phyloP scores from a whole-genome alignment of 1,140 invertebrate genomes.

The Acyrthosiphon pisum region DNA sequence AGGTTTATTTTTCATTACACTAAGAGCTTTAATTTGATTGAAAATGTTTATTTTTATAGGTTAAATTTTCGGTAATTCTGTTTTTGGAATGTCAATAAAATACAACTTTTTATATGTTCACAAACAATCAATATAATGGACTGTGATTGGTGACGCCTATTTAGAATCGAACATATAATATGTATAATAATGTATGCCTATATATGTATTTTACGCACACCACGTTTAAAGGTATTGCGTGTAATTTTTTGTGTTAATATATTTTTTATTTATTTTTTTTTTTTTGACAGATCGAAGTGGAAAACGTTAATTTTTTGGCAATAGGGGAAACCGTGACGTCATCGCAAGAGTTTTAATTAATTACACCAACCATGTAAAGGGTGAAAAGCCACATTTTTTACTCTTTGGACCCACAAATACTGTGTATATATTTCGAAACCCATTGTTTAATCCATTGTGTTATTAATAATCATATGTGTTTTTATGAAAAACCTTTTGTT shows the following conservation, averaged over 20 bases:
- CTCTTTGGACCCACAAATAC: conserved; percentile 26
- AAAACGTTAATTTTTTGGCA: neutral
- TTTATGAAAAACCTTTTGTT: conserved; percentile 52
- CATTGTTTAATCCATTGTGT: conserved; percentile 37
- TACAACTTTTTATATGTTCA: neutral
- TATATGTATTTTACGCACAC: conserved; percentile 13
- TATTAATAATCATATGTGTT: conserved; percentile 52
- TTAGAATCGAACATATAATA: neutral
- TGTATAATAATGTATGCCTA: neutral
- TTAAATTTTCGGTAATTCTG: neutral
- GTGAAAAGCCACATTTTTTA: conserved; percentile 46
- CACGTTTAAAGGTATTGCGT: neutral
- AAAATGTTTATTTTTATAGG: neutral
- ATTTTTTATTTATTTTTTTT: neutral
- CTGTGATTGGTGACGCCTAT: neutral
- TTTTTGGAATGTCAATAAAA: conserved; percentile 25
- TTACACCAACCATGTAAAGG: conserved; percentile 28
- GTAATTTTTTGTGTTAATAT: too few relatives aligned
- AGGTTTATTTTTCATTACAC: conserved; percentile 37
- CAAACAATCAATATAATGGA: conserved; percentile 33
- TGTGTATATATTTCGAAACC: conserved; percentile 40
- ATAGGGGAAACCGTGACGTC: conserved; percentile 24
- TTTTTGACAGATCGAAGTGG: conserved; percentile 35
- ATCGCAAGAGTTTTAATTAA: conserved; percentile 39
- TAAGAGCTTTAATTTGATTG: conserved; percentile 26